Percentiles rank a stretch among this genome's conserved stretches.
Conservation (phyloP, 2,113 vertebrate species). For the Seriola quinqueradiata region DNA sequence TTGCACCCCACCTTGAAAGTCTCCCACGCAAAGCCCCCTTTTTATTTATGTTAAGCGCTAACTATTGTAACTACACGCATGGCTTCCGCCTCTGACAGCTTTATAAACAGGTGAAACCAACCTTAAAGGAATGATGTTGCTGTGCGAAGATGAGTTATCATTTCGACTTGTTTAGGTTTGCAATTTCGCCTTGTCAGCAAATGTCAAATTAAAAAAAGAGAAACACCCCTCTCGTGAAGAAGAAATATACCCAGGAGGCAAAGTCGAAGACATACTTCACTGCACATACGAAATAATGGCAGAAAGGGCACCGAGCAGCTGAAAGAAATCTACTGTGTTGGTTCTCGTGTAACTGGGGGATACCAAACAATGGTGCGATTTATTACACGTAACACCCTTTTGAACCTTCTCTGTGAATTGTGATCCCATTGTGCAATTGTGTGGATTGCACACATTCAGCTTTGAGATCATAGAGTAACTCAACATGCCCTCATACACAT, state of each 20-base stretch:
- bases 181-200: conserved; percentile 23
- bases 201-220: background rate
- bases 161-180: background rate
- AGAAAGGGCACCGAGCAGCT: conserved; percentile 3
- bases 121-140: conserved; percentile 18
- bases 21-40: conserved; percentile 22
- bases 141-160: background rate
- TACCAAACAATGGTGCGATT: conserved; percentile 53
- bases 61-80: conserved; percentile 44
- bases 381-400: conserved; percentile 43
- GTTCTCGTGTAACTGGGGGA: conserved; percentile 40
- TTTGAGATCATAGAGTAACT: conserved; percentile 37
- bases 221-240: background rate
- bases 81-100: conserved; percentile 41
- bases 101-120: conserved; percentile 23
- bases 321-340: conserved; percentile 13
- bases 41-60: conserved; percentile 51
- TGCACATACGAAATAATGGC: conserved; percentile 14
- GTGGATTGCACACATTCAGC: conserved; percentile 38
- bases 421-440: conserved; percentile 48
- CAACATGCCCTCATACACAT: conserved; percentile 28
- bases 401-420: conserved; percentile 40
- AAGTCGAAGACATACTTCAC: conserved; percentile 6
- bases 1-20: conserved; percentile 11
- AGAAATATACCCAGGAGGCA: background rate